These are phyloP conservation scores for Cephalotes varians DNA, from an alignment of 2,888 invertebrate species.

Conservation along the genomic window DNA sequence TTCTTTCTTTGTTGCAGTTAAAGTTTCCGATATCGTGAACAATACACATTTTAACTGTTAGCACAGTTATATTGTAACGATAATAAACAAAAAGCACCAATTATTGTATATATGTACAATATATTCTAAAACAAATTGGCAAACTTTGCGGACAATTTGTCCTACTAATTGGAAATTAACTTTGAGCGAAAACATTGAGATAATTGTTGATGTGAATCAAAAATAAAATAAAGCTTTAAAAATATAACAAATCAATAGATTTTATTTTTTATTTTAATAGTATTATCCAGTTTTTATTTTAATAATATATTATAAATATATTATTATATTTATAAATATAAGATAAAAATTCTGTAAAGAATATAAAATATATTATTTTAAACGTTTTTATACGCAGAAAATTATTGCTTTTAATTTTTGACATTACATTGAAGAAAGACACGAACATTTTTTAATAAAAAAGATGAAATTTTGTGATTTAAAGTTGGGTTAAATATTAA, in stretches of 20 bases:
- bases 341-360: background rate
- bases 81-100: background rate
- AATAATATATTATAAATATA: too few species aligned
- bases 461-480: background rate
- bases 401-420: background rate
- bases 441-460: background rate
- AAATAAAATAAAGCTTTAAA: background rate
- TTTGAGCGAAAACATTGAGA: background rate
- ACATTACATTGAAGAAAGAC: background rate
- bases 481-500: constrained; percentile 9
- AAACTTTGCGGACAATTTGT: background rate
- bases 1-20: background rate
- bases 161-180: background rate
- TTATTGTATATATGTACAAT: background rate
- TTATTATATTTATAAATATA: background rate
- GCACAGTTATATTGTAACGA: background rate
- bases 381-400: background rate
- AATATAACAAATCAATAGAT: background rate
- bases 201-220: background rate
- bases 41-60: background rate
- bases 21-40: background rate
- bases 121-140: background rate
- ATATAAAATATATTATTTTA: background rate
- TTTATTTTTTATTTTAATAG: background rate
- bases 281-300: background rate